Conservation (phyloP, 2,888 invertebrate genomes). For the Phortica okadai region DNA sequence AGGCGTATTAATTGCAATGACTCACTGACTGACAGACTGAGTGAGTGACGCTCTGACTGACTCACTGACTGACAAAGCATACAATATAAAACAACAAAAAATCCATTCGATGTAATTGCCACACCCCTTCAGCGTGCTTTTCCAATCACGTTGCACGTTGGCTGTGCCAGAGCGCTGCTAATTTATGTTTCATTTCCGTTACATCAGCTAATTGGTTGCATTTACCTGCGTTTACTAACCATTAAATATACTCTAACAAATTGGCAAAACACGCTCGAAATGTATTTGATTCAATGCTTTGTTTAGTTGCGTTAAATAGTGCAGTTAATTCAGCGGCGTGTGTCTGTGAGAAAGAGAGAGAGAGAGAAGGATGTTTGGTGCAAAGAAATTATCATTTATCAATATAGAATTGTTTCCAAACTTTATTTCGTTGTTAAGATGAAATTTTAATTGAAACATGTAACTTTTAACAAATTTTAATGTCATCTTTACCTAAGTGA, state of each 20-base stretch:
- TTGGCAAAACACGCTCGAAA: background rate
- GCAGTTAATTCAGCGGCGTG: too few species aligned
- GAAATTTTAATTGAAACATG: too few species aligned
- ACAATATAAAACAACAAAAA: constrained; percentile 44
- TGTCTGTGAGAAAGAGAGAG: too few species aligned
- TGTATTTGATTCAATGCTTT: background rate
- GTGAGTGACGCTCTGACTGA: too few species aligned
- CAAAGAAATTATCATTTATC: too few species aligned
- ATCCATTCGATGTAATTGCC: background rate
- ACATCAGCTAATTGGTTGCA: constrained; percentile 45
- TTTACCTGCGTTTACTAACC: constrained; percentile 47
- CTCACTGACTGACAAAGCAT: background rate
- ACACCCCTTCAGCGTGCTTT: too few species aligned
- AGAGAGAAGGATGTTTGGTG: too few species aligned
- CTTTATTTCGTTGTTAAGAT: too few species aligned
- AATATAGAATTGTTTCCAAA: too few species aligned
- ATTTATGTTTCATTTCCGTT: constrained; percentile 35
- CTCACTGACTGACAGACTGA: background rate
- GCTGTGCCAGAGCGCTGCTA: background rate
- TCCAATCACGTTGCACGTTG: background rate
- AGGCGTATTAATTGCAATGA: constrained; percentile 59
- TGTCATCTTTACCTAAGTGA: too few species aligned
- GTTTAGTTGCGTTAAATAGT: background rate
- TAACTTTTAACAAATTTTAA: too few species aligned
- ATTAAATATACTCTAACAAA: constrained; percentile 42